Evolutionary conservation across 2,888 invertebrate species (phyloP).

Genomic region (Philhelius pedissequus): DNA sequence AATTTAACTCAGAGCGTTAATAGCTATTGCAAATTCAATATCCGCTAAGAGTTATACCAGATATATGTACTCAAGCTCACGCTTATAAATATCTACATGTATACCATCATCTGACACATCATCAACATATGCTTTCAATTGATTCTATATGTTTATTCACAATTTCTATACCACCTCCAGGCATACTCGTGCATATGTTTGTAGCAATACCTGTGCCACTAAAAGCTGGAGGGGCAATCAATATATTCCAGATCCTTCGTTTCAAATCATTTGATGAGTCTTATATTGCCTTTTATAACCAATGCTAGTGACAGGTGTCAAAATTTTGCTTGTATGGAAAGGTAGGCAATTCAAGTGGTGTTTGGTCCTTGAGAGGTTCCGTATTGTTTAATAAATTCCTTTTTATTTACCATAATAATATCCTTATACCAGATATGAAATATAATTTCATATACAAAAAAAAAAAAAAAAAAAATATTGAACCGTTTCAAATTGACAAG

Average conservation of each 20-base stretch:
- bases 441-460: background rate
- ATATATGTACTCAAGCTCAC: background rate
- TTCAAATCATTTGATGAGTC: constrained; percentile 46
- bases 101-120: background rate
- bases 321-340: constrained; percentile 18
- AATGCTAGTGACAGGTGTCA: constrained; percentile 50
- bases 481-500: background rate
- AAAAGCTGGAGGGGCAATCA: constrained; percentile 21
- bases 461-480: too few species aligned
- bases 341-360: constrained; percentile 32
- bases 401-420: constrained; percentile 21
- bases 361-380: constrained; percentile 21
- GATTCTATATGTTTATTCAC: constrained; percentile 11
- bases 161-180: constrained; percentile 1
- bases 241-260: constrained; percentile 49
- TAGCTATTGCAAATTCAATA: constrained; percentile 3
- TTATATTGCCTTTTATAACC: constrained; percentile 22
- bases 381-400: constrained; percentile 30
- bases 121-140: constrained; percentile 23
- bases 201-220: background rate
- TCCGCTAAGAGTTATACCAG: constrained; percentile 11
- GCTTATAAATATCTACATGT: background rate
- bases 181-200: background rate
- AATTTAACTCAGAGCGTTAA: background rate
- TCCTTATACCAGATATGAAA: constrained; percentile 6